Conservation (phyloP, 2,113 vertebrate genomes). For the Rhodinocichla rosea region DNA sequence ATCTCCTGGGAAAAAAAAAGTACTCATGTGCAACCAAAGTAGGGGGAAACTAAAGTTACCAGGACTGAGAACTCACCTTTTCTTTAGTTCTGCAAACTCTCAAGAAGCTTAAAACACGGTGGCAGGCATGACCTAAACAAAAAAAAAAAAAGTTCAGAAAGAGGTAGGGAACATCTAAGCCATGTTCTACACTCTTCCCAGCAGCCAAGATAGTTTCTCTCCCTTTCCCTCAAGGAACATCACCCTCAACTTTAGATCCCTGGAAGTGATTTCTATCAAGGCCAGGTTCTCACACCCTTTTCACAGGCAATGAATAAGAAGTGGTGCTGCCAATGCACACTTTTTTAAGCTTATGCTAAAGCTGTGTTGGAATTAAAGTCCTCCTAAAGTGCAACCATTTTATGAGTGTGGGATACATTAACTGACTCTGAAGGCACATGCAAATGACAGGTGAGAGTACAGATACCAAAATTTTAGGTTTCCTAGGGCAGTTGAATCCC, state of each 20-base stretch:
- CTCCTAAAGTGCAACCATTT: not conserved
- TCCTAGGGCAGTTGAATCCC: not conserved
- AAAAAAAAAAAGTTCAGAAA: not conserved
- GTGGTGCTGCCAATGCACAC: not conserved
- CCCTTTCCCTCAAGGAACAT: not conserved
- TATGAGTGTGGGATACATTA: not conserved
- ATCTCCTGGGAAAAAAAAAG: not conserved
- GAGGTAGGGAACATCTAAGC: not conserved
- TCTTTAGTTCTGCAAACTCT: not conserved
- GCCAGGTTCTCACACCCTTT: not conserved
- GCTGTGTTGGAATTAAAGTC: not conserved
- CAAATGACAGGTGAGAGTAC: not conserved
- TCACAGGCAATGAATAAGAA: not conserved
- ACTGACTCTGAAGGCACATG: not conserved
- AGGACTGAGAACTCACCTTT: not conserved
- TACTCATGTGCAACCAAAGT: not conserved
- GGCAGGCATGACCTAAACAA: not conserved
- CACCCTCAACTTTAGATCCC: not conserved
- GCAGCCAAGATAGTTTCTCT: not conserved
- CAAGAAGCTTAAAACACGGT: not conserved
- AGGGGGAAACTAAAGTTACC: not conserved
- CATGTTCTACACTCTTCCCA: not conserved
- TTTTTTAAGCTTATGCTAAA: not conserved
- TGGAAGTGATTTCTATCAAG: not conserved
- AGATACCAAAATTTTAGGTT: not conserved